Conservation (phyloP, 2,797 vertebrate species). For the Myiothlypis chrysogaster region DNA sequence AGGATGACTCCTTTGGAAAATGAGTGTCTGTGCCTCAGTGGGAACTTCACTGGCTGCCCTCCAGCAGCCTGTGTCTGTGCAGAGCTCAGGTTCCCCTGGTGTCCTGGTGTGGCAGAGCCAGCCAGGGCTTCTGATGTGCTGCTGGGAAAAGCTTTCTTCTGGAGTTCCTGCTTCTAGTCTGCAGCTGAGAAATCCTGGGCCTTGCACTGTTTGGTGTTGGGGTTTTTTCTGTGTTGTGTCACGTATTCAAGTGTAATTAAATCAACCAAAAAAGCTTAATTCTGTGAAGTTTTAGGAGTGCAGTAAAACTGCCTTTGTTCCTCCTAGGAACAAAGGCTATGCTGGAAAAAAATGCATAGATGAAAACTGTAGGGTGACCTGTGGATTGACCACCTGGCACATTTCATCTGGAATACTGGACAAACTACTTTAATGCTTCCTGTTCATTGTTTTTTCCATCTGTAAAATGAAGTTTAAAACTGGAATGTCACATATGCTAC, state of each 20-base stretch:
- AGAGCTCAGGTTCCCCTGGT: background rate
- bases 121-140: background rate
- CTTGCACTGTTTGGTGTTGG: background rate
- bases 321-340: background rate
- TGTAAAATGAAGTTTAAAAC: background rate
- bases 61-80: fast-evolving
- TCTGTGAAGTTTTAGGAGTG: background rate
- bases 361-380: background rate
- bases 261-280: background rate
- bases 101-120: fast-evolving
- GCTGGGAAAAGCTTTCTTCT: background rate
- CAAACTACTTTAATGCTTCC: background rate
- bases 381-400: background rate
- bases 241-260: background rate
- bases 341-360: background rate
- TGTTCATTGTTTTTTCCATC: background rate
- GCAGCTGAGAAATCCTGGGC: background rate
- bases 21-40: background rate
- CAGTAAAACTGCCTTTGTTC: background rate
- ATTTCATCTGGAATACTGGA: background rate
- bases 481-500: background rate
- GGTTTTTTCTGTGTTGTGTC: slow-evolving; percentile 12
- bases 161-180: background rate
- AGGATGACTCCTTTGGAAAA: background rate
- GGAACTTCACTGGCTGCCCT: background rate